A percentile compares a stretch with the other conserved stretches of the same genome.
These are phyloP conservation scores for Aix galericulata DNA, from an alignment of 2,113 vertebrate genomes.

Conservation along the genomic window DNA sequence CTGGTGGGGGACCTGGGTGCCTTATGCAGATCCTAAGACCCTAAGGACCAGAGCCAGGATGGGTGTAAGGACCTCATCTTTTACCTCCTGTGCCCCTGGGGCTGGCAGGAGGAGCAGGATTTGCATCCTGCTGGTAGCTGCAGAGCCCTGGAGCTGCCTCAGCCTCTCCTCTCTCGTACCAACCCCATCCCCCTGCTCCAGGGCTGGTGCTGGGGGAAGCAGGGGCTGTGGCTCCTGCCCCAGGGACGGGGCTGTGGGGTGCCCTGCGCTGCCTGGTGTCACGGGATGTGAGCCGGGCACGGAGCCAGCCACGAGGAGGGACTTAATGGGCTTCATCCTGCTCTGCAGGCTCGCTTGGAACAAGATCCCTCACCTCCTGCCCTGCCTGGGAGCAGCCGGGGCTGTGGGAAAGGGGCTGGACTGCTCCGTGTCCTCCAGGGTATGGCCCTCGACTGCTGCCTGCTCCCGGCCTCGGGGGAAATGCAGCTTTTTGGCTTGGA, in stretches of 20 bases:
- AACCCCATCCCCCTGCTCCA: not conserved
- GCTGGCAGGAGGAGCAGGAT: not conserved
- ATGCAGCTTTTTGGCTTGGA: not conserved
- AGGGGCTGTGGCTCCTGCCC: not conserved
- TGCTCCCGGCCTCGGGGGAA: not conserved
- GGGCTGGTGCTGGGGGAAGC: not conserved
- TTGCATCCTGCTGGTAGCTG: not conserved
- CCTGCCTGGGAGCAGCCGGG: not conserved
- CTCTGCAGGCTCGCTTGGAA: slow-evolving; percentile 10
- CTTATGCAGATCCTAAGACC: too few species aligned
- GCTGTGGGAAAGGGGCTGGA: not conserved
- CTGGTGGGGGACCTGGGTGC: not conserved
- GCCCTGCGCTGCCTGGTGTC: not conserved
- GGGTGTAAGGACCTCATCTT: not conserved
- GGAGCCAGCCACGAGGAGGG: slow-evolving; percentile 15
- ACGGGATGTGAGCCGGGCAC: not conserved
- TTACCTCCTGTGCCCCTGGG: not conserved
- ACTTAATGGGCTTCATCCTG: not conserved
- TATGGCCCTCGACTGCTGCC: not conserved
- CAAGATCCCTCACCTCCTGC: not conserved
- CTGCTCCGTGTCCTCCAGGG: not conserved
- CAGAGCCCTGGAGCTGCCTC: not conserved
- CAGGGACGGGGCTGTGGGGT: not conserved
- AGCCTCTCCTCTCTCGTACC: not conserved
- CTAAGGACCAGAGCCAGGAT: not conserved